Conservation (phyloP, 2,113 vertebrate species). For the Silurus asotus region DNA sequence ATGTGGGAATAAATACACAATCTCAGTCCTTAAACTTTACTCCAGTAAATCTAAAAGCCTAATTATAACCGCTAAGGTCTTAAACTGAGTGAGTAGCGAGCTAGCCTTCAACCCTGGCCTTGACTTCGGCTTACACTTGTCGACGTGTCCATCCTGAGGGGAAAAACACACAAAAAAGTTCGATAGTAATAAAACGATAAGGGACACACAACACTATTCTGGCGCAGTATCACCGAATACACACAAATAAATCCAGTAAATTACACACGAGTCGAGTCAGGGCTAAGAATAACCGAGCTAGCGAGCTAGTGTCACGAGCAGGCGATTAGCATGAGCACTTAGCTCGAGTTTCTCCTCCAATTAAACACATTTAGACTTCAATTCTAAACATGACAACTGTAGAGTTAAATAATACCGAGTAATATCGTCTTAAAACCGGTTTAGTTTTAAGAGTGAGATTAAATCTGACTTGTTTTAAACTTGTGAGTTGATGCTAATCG, state of each 20-base stretch:
- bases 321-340: conserved; percentile 3
- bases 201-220: background rate
- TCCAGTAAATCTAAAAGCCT: background rate
- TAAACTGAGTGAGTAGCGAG: background rate
- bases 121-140: background rate
- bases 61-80: background rate
- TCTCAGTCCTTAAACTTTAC: background rate
- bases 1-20: background rate
- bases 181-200: background rate
- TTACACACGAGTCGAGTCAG: background rate
- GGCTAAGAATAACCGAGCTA: background rate
- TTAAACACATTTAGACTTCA: background rate
- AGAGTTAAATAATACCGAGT: background rate
- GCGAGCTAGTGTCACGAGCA: background rate
- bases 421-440: background rate
- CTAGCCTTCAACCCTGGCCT: background rate
- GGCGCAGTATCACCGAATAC: no score
- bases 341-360: background rate
- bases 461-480: background rate
- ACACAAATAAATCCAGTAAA: background rate
- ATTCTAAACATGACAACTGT: background rate
- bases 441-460: background rate
- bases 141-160: conserved; percentile 4
- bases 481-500: background rate
- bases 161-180: background rate